Evolutionary conservation across 2,797 vertebrate genomes (phyloP), one percentile per base, ranked within the genome.

Genomic region (Schizopygopsis pylzovi): DNA sequence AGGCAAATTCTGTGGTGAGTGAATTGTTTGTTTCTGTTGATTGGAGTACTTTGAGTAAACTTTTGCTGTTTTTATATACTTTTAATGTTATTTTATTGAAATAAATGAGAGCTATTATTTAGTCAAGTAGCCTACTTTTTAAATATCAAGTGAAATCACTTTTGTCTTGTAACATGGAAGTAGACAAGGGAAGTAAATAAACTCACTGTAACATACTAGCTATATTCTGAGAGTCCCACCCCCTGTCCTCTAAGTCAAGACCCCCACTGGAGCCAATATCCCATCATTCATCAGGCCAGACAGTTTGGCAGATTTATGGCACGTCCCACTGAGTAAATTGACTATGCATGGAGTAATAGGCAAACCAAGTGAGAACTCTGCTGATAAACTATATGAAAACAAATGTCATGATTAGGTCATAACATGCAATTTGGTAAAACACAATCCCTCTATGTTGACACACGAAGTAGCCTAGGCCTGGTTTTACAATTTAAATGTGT

Each of bases 231-330:
- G 79, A 56, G 82, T 87, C 49, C 86, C 84, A 85, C 22, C 43
- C 67, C 47, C 70, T 81, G 37, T 43, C 87, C 90, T 83, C 8
- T 70, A 88, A 91, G 90, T 89, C 81, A 68, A 22, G 80, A 90
- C 91, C 93, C 92, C 93, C 89, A 89, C 86, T 90, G 90, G 85
- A 89, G 89, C 86, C 86, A 91, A 92, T 93, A 93, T 92, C 86
- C 90, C 91, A 92, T 94, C 93, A 92, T 85, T 93, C 93, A 92
- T 90, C 85, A 89, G 84, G 86, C 86, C 84, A 86, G 87, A 81
- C 89, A 67, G 68, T 56, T 81, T 93, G 94, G 91, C 94, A 94
- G 94, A 94, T 95, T 95, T 95, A 95, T 94, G 93, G 91, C 93
- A 88, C 75, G n/a, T 93, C 95, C 92, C 92, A 92, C 95, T 92